Base-by-base conservation (phyloP, 2,113 vertebrate genomes). In the Lophotis ruficrista region DNA sequence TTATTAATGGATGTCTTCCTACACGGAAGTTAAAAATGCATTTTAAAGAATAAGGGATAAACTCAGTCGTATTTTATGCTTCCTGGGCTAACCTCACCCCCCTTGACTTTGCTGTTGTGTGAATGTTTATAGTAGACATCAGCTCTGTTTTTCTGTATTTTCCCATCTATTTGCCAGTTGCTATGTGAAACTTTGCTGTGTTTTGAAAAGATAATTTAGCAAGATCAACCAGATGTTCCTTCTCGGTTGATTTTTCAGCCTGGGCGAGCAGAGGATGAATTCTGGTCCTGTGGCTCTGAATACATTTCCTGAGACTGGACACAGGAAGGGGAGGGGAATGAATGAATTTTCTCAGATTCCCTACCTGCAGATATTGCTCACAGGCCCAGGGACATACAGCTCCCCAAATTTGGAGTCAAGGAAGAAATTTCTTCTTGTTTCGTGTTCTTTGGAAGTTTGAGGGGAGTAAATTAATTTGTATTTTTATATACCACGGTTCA, bases 351-450 rank as follows among this genome's bases (percentile, higher is more conserved):
- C 54, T 73, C 35, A 21, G 27, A 12, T 83, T 38, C 2, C 4
- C 0, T 0, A 7, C 17, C 50, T 50, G 12, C 2, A 2, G 18
- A 5, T 51, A 6, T 27, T 72, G 10, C 17, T 72, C 27, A 65
- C n/a, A 89, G 41, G 3, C 20, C 64, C 33, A 81, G 27, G 18
- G 8, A 66, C 16, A 50, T 12, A 20, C 4, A 83, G 22, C 1
- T 72, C 4, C 12, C 22, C 43, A 80, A 2, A 88, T 76, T 12
- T 47, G 66, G 17, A 90, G 23, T 33, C 48, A 79, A 71, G 14
- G 12, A 83, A 69, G 9, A 5, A 69, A 38, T 38, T 89, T 78
- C 5, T 31, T 61, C 30, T 80, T 54, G 9, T 37, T 83, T 87
- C 11, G 72, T 4, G 5, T 69, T 73, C 23, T 48, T 84, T 60